Conservation (phyloP, 1,140 invertebrate species). For the Neodiprion pinetum region DNA sequence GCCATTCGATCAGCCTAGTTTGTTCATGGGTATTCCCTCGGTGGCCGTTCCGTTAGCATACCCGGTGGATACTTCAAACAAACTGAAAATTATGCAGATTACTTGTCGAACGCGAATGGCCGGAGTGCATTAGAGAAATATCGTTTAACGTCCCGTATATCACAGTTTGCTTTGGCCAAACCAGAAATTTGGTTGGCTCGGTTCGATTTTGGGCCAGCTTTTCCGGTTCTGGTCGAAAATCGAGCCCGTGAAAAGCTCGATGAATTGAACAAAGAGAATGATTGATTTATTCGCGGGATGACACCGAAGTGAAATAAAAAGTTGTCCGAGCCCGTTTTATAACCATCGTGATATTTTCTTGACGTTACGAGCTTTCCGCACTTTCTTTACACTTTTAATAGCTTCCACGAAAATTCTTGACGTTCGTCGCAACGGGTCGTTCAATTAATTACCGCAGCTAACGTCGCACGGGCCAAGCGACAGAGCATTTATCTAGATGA, state of each 20-base stretch:
- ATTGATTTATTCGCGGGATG: too few relatives aligned
- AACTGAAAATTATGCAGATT: constrained; percentile 4
- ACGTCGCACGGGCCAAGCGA: background rate
- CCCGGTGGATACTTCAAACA: background rate
- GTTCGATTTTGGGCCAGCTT: background rate
- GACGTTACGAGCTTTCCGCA: too few relatives aligned
- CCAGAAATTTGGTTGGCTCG: background rate
- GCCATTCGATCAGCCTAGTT: too few relatives aligned
- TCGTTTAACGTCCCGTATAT: background rate
- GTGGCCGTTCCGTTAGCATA: background rate
- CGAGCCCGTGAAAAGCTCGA: too few relatives aligned
- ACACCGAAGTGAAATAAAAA: too few relatives aligned
- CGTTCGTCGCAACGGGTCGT: background rate
- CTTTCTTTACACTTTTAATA: too few relatives aligned
- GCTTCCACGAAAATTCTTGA: too few relatives aligned
- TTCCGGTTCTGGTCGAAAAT: background rate
- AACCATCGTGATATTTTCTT: too few relatives aligned
- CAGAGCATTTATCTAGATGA: background rate
- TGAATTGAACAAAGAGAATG: too few relatives aligned
- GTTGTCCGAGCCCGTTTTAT: too few relatives aligned
- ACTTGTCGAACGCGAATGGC: background rate
- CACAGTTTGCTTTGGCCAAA: background rate
- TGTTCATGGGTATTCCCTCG: background rate
- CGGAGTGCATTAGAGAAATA: background rate
- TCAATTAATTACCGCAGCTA: background rate